Base-by-base conservation (phyloP, 1,140 invertebrate genomes). In the Pseudomyrmex flavicornis region DNA sequence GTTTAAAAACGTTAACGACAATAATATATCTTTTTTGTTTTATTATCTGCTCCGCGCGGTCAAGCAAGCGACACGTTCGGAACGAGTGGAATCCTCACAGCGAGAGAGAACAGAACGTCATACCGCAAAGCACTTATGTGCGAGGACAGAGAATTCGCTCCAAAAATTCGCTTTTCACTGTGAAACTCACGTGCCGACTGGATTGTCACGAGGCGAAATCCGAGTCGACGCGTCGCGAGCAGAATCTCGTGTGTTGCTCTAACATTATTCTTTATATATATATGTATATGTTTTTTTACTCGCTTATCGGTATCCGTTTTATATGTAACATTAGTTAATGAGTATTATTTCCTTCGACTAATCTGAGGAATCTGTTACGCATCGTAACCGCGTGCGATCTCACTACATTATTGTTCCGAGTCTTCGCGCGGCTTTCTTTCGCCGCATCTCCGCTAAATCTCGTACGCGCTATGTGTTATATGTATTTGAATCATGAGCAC, bases 1-100 rank as follows among this genome's bases (percentile, higher is more conserved):
- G 92, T 93, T 93, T 92, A 89, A 89, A 93, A 93, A 92, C 90
- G 88, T 91, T 92, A 93, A 93, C 91, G 92, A 90, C 89, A 89
- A 88, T 92, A 90, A 82, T 86, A 88, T 85, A 89, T 91, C 48
- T 90, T 90, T 84, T 84, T 58, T 82, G 66, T 84, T 77, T 84
- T 83, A 85, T 85, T 72, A 82, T 83, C 77, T 75, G 74, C 52
- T 88, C 68, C 44, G 83, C 73, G 52, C 52, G 59, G 61, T 59
- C 59, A 63, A 84, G 50, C 54, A 50, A 62, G 72, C 85, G 70
- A 84, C 82, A 66, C 26, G 44, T 86, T 79, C 17, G 82, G 75
- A 88, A 82, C 86, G 65, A 62, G 68, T 63, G 48, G 5, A 5
- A 46, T 75, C 56, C 17, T 22, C 74, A 70, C 48, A 4, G 12